Evolutionary conservation across 2,888 invertebrate species (phyloP).

Genomic region (Dichetophora obliterata): DNA sequence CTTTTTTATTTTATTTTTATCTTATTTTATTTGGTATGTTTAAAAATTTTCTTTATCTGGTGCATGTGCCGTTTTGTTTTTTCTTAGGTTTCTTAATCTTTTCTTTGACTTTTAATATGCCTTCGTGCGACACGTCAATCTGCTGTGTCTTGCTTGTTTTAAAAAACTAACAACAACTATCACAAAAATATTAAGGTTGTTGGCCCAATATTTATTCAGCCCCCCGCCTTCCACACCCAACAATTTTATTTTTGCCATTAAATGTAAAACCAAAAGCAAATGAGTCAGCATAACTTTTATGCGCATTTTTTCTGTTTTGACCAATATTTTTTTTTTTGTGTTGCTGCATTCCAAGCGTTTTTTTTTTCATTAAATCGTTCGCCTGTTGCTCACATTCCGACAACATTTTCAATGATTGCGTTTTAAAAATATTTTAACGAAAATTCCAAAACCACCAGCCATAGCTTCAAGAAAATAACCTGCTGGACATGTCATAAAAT

Average conservation of each 20-base stretch:
- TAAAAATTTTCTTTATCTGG: not conserved
- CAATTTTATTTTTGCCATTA: too few relatives aligned
- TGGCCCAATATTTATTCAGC: not conserved
- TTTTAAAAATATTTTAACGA: not conserved
- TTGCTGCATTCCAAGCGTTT: not conserved
- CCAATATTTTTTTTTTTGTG: not conserved
- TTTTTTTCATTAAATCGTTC: not conserved
- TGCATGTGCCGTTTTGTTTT: not conserved
- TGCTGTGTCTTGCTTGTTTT: not conserved
- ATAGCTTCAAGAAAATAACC: conserved; percentile 5
- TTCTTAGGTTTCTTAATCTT: not conserved
- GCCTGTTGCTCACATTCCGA: not conserved
- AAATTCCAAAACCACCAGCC: not conserved
- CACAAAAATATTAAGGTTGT: conserved; percentile 3
- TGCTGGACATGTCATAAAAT: conserved; percentile 2
- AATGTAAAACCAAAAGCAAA: not conserved
- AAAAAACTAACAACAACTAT: not conserved
- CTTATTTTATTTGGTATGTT: not conserved
- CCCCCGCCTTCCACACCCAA: too few relatives aligned
- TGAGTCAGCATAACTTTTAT: conserved; percentile 9
- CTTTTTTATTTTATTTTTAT: not conserved
- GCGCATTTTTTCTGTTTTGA: not conserved
- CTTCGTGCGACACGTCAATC: conserved; percentile 2
- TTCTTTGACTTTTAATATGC: not conserved
- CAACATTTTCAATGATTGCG: not conserved